Base-by-base conservation (phyloP, 2,888 invertebrate species). In the Tipula unca region DNA sequence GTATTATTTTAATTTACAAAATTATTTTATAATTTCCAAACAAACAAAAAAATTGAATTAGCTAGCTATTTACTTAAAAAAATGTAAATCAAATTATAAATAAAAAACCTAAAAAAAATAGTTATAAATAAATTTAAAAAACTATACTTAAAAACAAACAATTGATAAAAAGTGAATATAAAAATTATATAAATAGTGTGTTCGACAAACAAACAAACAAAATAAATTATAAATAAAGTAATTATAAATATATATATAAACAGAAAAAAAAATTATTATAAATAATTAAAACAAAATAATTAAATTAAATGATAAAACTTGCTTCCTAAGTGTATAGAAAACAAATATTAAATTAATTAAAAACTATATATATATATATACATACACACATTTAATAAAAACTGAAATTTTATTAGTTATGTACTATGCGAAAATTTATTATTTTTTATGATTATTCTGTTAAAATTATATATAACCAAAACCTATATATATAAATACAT, bases 251-350 rank as follows among this genome's bases (percentile, higher is more conserved):
- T 69, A 69, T 69, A 25, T 54, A 54, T 54, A 54, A 54, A 54
- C 48, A 17, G 17, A 17, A 17, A 54, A 54, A 54, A 17, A 54
- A n/a, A n/a, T n/a, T 54, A 54, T 32, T 48, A 48, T 69, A 69
- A 69, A 69, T 69, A 69, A 69, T 10, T 69, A 69, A 69, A 69
- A 69, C 25, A 69, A 25, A 83, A 29, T 8, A 83, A 83, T 32
- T 32, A 83, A 83, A 83, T 83, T 83, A 84, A 84, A 32, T 36
- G 36, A 84, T 36, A 84, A 84, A 84, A 84, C 84, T 84, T 84
- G 84, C 84, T 84, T 84, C 84, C 84, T 84, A 84, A 84, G 84
- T 84, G 84, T 84, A 84, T 83, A 83, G 83, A 83, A 83, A 83
- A 83, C 8, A 83, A 83, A 32, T 69, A 69, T 69, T 69, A 69